Evolutionary conservation across 1,140 invertebrate genomes (phyloP).

Genomic region (Dreissena rostriformis): DNA sequence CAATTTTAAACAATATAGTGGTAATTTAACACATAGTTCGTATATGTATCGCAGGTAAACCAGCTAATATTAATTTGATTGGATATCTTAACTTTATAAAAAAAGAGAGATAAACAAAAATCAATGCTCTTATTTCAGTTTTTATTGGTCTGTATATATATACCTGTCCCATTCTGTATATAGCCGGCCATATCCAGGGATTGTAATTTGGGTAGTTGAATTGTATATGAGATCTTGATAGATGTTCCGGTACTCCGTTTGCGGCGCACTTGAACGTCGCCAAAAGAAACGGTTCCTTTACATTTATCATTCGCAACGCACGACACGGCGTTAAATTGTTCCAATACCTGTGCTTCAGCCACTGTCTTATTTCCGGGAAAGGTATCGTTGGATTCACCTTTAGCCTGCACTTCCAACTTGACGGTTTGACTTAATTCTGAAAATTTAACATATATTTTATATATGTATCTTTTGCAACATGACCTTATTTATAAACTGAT

Average conservation of each 20-base stretch:
- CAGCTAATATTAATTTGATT: too few relatives aligned
- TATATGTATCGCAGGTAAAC: too few relatives aligned
- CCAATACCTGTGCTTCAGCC: neutral
- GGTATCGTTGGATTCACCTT: neutral
- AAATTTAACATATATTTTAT: neutral
- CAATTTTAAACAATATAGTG: too few relatives aligned
- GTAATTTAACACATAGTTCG: too few relatives aligned
- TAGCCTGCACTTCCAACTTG: neutral
- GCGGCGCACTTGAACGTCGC: neutral
- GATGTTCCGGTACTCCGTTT: neutral
- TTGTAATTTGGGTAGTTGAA: neutral
- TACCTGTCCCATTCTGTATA: neutral
- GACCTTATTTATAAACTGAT: neutral
- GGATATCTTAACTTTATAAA: too few relatives aligned
- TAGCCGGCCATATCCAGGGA: neutral
- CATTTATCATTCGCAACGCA: neutral
- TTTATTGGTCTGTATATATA: neutral
- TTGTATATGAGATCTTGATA: neutral
- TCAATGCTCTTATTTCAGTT: too few relatives aligned
- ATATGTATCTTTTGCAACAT: neutral
- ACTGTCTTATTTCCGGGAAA: neutral
- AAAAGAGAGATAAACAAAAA: too few relatives aligned
- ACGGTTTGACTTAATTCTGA: neutral
- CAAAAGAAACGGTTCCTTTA: neutral
- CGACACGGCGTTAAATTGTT: neutral